A percentile compares a stretch with the other conserved stretches of the same genome.
phyloP scores from a whole-genome alignment of 2,888 invertebrate species.

The Tenthredo amoena region DNA sequence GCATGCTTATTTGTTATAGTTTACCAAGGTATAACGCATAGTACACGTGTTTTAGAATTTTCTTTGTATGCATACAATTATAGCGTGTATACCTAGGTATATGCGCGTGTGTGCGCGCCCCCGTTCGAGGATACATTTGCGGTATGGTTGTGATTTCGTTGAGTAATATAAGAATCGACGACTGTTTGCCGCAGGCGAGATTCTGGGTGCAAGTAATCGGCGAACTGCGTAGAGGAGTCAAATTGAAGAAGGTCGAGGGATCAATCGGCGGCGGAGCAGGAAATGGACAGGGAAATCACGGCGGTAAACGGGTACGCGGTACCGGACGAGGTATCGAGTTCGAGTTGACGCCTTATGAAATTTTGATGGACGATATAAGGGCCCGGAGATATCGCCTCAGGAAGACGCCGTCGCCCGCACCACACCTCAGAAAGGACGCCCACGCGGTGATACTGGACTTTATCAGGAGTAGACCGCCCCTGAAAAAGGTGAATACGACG shows the following conservation, averaged over 20 bases:
- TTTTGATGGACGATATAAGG: conserved; percentile 97
- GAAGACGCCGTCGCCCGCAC: conserved; percentile 87
- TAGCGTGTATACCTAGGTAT: too few relatives aligned
- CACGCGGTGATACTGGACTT: conserved; percentile 98
- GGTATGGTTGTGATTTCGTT: not conserved
- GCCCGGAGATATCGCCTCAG: conserved; percentile 93
- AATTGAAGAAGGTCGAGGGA: conserved; percentile 88
- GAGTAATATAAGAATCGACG: not conserved
- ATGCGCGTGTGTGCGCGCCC: not conserved
- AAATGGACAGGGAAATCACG: conserved; percentile 53
- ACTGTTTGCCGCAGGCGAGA: conserved; percentile 85
- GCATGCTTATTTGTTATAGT: not conserved
- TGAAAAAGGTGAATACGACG: conserved; percentile 86
- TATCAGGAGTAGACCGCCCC: conserved; percentile 96
- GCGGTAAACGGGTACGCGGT: conserved; percentile 57
- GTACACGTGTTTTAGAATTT: not conserved
- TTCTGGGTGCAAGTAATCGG: conserved; percentile 98
- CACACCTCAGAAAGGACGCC: conserved; percentile 92
- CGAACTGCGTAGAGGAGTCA: conserved; percentile 94
- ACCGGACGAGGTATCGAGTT: conserved; percentile 89
- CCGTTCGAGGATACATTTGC: not conserved
- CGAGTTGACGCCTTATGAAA: conserved; percentile 97
- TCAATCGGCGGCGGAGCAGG: conserved; percentile 66
- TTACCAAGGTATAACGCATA: not conserved
- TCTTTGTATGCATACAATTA: not conserved